These are phyloP conservation scores for Tauraco erythrolophus DNA, from an alignment of 2,113 vertebrate genomes.

Conservation along the genomic window DNA sequence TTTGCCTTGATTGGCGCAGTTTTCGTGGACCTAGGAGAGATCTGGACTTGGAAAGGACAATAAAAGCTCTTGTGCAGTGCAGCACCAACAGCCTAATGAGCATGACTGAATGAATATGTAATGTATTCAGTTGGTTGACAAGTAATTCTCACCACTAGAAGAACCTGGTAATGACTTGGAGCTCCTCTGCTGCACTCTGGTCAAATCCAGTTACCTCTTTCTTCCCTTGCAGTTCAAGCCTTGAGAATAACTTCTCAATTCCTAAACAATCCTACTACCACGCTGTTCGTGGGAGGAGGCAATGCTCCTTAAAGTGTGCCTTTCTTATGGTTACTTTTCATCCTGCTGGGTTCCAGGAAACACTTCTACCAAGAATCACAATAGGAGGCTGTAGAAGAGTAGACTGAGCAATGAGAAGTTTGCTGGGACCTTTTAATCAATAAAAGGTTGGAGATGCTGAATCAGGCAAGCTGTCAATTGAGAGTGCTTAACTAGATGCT, in stretches of 20 bases:
- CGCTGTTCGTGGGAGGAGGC: background rate
- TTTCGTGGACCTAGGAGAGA: background rate
- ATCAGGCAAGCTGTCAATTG: background rate
- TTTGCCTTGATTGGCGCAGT: accelerated
- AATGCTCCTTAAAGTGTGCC: background rate
- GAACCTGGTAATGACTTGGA: background rate
- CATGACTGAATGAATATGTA: background rate
- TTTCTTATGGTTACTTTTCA: background rate
- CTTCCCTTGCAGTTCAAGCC: background rate
- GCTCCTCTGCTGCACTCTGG: background rate
- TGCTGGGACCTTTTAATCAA: background rate
- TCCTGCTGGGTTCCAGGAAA: background rate
- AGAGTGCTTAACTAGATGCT: background rate
- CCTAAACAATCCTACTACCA: background rate
- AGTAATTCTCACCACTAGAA: background rate
- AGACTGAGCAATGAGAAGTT: background rate
- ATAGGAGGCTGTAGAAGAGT: background rate
- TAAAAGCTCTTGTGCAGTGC: background rate
- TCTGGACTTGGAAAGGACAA: background rate
- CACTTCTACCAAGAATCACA: background rate
- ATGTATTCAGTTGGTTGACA: accelerated
- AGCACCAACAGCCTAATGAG: background rate
- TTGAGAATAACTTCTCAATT: background rate
- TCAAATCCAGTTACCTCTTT: background rate
- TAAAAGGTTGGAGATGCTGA: background rate